Evolutionary conservation across 2,113 vertebrate species (phyloP), one percentile per base, ranked within the genome.

Genomic region (Melanotaenia duboulayi): DNA sequence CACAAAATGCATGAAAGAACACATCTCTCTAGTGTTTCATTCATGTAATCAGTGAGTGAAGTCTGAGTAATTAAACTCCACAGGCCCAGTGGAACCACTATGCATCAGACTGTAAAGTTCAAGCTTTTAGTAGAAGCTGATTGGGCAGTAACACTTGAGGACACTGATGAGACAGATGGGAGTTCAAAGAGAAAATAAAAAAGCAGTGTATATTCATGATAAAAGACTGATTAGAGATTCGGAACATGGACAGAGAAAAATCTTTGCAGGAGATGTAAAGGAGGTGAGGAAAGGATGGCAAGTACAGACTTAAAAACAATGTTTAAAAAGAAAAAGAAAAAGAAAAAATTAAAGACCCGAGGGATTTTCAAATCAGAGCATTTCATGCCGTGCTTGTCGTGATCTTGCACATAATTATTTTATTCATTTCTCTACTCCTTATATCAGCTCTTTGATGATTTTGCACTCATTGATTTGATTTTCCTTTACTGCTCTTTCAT

Each of bases 401-500:
- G 24, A 69, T 68, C 58, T 52, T n/a, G 3, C 39, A 64, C 14
- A 39, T 35, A 50, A 46, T 69, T 46, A 61, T 65, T 82, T 61
- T 25, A 78, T 65, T 42, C 39, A n/a, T n/a, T 35, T 65, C 48
- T 61, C 48, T 35, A 57, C 16, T 52, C 16, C 37, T 81, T 70
- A 54, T 37, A 80, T 75, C 52, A 65, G 50, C 24, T 35, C 40
- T 46, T 40, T 56, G 35, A 60, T 35, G 32, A 35, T 35, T 35
- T 35, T 35, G 1, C 32, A 35, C 32, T 20, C 67, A 16, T 8
- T 58, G 67, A 54, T 71, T 70, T 22, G 11, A n/a, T 51, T 28
- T 49, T 57, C 40, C 24, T 35, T 5, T 28, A 11, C 28, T 49
- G 20, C 17, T 50, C 46, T 56, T 63, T 48, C 44, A 40, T 23